Conservation (phyloP, 2,888 invertebrate species). For the Papilio elwesi region DNA sequence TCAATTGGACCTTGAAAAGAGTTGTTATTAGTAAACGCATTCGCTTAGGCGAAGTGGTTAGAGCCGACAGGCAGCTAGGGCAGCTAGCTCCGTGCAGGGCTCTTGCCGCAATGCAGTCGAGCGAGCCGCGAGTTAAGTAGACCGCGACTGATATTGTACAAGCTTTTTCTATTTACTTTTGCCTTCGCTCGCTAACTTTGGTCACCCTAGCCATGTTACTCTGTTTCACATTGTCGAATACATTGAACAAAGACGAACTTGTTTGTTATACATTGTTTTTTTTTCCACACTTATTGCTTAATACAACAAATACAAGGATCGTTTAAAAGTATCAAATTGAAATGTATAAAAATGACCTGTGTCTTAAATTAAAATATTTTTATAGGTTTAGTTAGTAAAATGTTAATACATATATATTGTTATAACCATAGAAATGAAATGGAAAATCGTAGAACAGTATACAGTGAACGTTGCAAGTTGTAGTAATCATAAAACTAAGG, state of each 20-base stretch:
- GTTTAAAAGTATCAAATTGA: not conserved
- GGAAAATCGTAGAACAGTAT: constrained; percentile 22
- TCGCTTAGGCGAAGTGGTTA: constrained; percentile 5
- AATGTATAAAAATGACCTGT: not conserved
- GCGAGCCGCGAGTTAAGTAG: constrained; percentile 55
- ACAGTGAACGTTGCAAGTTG: constrained; percentile 28
- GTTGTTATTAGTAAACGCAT: not conserved
- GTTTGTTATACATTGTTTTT: not conserved
- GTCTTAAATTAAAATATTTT: constrained; percentile 3
- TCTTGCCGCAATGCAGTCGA: constrained; percentile 59
- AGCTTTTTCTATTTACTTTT: constrained; percentile 26
- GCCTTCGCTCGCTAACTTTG: constrained; percentile 21
- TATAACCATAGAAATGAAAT: constrained; percentile 29
- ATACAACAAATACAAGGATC: constrained; percentile 29
- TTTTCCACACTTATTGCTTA: not conserved
- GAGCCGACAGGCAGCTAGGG: constrained; percentile 10
- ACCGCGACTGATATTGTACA: constrained; percentile 53
- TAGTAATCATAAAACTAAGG: constrained; percentile 32
- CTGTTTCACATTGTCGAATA: constrained; percentile 11
- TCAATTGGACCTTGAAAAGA: constrained; percentile 7
- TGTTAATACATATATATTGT: constrained; percentile 23
- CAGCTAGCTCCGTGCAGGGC: constrained; percentile 43
- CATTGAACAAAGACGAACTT: constrained; percentile 8
- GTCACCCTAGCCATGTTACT: constrained; percentile 1
- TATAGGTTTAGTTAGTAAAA: constrained; percentile 20